Base-by-base conservation (phyloP, 2,797 vertebrate genomes). In the Onychomys torridus region DNA sequence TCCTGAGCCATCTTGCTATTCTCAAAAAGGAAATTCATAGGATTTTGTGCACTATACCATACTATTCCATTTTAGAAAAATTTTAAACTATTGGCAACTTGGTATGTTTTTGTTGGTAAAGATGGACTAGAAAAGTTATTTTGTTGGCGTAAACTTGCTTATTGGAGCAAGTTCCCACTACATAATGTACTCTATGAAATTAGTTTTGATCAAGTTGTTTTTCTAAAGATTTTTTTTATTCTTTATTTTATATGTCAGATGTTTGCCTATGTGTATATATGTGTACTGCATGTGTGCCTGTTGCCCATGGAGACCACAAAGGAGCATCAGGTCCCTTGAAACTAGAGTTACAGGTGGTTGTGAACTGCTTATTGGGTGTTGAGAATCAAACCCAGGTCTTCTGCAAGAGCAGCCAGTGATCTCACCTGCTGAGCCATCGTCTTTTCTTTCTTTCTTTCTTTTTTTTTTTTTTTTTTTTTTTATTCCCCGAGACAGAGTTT, bases 171-270 rank as follows among this genome's bases (percentile, higher is more conserved):
- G 65, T 76, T 71, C 87, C 67, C 12, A 11, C 73, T 90, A 93
- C 2, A 43, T 90, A 89, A 67, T 90, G 40, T 95, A 27, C 23
- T 91, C 25, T 29, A 19, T 29, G 77, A 95, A 93, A 69, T 89
- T 46, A 43, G 23, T 69, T 87, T 91, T 75, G 21, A 87, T 76
- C 29, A 61, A 16, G 23, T 13, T 76, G 46, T 79, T 65, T 84
- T 43, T 49, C 40, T 49, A 65, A 84, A 85, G 40, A 67, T 19
- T 67, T 86, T 67, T 11, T 14, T 63, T 32, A 78, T 32, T 32
- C 23, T 25, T 81, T 82, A 40, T 59, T 83, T 59, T 40, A 27
- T 43, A 43, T 83, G 25, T 43, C 61, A 37, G 25, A 55, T 61
- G 25, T 61, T 61, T 61, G 17, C 32, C 17, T 79, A 7, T 4